Conservation (phyloP, 1,140 invertebrate species). For the Teleopsis dalmanni region DNA sequence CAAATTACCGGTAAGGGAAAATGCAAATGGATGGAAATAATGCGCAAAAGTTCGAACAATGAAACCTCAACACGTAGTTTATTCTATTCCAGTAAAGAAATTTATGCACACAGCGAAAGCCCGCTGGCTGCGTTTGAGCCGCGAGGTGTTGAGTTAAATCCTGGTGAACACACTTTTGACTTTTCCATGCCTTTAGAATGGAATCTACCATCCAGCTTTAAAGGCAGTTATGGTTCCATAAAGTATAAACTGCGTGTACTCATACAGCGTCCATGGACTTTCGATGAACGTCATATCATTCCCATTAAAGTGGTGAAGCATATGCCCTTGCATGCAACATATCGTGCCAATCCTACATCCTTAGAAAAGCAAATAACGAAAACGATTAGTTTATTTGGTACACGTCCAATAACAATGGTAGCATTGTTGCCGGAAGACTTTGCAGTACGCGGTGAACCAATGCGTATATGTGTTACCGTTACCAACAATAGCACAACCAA, state of each 20-base stretch:
- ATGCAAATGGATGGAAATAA: conserved; percentile 41
- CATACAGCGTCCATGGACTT: conserved; percentile 31
- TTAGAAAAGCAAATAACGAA: conserved; percentile 40
- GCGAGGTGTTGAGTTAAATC: conserved; percentile 26
- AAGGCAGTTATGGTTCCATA: conserved; percentile 36
- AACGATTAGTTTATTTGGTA: conserved; percentile 38
- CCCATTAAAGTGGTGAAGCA: conserved; percentile 34
- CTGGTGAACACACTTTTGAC: conserved; percentile 35
- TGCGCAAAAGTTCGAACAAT: conserved; percentile 30
- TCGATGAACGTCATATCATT: conserved; percentile 36
- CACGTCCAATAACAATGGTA: conserved; percentile 35
- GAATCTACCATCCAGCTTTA: conserved; percentile 33
- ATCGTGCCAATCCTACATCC: conserved; percentile 23
- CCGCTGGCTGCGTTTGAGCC: conserved; percentile 32
- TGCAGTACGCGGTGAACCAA: conserved; percentile 32
- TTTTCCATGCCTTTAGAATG: conserved; percentile 29
- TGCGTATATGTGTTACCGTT: conserved; percentile 38
- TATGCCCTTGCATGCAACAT: conserved; percentile 23
- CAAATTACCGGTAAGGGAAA: conserved; percentile 42
- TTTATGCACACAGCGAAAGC: conserved; percentile 35
- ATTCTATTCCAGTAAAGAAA: conserved; percentile 39
- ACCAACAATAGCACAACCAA: conserved; percentile 38
- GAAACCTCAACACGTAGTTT: conserved; percentile 35
- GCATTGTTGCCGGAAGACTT: conserved; percentile 32
- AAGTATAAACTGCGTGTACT: conserved; percentile 42